These are phyloP conservation scores for Noctua fimbriata DNA, from an alignment of 2,888 invertebrate species.

Conservation along the genomic window DNA sequence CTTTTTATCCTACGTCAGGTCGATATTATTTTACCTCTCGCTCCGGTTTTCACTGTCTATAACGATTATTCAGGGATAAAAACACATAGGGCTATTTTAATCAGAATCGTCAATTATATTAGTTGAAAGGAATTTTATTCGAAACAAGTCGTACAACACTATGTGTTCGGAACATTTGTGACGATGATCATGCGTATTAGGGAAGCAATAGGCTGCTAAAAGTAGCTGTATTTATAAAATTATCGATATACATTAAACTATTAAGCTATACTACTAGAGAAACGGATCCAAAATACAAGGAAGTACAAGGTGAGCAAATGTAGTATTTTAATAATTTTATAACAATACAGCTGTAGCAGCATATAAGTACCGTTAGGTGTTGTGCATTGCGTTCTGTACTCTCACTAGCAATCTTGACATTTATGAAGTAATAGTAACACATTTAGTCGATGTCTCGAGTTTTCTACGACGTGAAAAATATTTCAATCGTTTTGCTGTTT, in stretches of 20 bases:
- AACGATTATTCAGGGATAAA: constrained; percentile 75
- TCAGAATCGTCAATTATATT: constrained; percentile 59
- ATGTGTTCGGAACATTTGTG: constrained; percentile 71
- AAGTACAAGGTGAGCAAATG: constrained; percentile 88
- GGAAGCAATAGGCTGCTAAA: constrained; percentile 69
- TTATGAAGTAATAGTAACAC: constrained; percentile 87
- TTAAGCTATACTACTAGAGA: constrained; percentile 83
- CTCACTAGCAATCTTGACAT: constrained; percentile 78
- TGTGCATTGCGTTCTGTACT: constrained; percentile 75
- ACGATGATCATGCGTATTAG: constrained; percentile 79
- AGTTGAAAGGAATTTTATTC: constrained; percentile 57
- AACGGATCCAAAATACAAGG: constrained; percentile 86
- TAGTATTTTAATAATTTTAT: constrained; percentile 82
- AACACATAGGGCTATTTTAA: constrained; percentile 68
- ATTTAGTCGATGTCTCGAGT: constrained; percentile 89
- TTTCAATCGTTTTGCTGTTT: constrained; percentile 72
- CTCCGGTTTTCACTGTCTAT: constrained; percentile 88
- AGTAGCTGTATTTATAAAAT: constrained; percentile 84
- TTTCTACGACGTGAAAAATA: constrained; percentile 79
- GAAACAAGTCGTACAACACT: constrained; percentile 63
- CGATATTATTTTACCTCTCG: constrained; percentile 61
- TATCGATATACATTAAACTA: constrained; percentile 74
- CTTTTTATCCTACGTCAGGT: constrained; percentile 65
- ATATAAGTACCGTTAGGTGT: constrained; percentile 72
- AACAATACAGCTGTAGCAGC: constrained; percentile 82